Evolutionary conservation across 1,140 invertebrate genomes (phyloP).

Genomic region (Chironomus tepperi): DNA sequence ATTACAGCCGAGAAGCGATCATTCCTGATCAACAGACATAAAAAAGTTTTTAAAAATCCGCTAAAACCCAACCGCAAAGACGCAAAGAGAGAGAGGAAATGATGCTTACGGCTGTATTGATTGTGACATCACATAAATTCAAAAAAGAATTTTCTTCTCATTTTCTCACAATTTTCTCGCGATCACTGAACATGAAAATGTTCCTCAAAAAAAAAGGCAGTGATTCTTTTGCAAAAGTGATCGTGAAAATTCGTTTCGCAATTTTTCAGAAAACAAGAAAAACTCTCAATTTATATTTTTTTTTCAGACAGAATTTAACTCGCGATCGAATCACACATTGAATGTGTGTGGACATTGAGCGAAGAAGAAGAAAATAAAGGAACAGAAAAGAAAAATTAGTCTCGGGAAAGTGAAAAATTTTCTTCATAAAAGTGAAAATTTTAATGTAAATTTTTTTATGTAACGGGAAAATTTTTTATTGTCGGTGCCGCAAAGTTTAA

Average conservation of each 20-base stretch:
- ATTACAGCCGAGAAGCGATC: too few relatives aligned
- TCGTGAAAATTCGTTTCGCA: slow-evolving; percentile 22
- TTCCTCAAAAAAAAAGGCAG: too few relatives aligned
- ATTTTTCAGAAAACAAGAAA: not conserved
- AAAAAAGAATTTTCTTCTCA: too few relatives aligned
- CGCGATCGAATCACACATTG: not conserved
- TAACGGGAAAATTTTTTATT: not conserved
- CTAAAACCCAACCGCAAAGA: too few relatives aligned
- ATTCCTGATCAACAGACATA: too few relatives aligned
- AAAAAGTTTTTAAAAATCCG: too few relatives aligned
- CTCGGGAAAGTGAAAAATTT: too few relatives aligned
- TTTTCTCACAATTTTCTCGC: too few relatives aligned
- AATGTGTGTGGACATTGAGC: not conserved
- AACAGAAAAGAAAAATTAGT: not conserved
- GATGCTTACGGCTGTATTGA: too few relatives aligned
- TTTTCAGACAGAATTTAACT: not conserved
- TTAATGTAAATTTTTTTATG: not conserved
- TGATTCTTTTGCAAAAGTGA: not conserved
- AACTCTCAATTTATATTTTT: not conserved
- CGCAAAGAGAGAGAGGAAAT: too few relatives aligned
- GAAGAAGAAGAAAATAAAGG: not conserved
- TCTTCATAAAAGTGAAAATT: not conserved
- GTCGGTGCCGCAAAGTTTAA: not conserved
- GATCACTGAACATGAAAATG: too few relatives aligned
- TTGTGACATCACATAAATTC: too few relatives aligned